Percentiles rank a stretch among this genome's conserved stretches.
phyloP scores from a whole-genome alignment of 2,888 invertebrate genomes.

The Drosophila macrothrix region DNA sequence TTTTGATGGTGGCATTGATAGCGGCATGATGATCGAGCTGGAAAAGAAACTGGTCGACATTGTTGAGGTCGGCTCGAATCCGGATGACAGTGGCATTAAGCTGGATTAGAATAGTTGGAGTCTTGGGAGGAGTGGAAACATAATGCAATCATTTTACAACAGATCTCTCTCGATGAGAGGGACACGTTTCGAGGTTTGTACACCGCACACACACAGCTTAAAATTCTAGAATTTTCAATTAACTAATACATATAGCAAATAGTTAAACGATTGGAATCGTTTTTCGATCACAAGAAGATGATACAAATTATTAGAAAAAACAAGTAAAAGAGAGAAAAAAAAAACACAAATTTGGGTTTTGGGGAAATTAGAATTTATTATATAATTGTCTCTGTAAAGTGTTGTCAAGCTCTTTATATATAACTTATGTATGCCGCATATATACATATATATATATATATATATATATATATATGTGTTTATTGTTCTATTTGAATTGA shows the following conservation, averaged over 20 bases:
- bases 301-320: slow-evolving; percentile 9
- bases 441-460: slow-evolving; percentile 7
- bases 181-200: slow-evolving; percentile 71
- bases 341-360: slow-evolving; percentile 53
- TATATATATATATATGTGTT: slow-evolving; percentile 18
- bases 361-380: slow-evolving; percentile 71
- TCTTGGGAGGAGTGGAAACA: slow-evolving; percentile 38
- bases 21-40: slow-evolving; percentile 88
- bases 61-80: slow-evolving; percentile 85
- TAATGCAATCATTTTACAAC: slow-evolving; percentile 64
- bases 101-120: slow-evolving; percentile 63
- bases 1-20: slow-evolving; percentile 86
- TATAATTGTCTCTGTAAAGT: slow-evolving; percentile 70
- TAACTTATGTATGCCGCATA: slow-evolving; percentile 27
- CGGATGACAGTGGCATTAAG: slow-evolving; percentile 82
- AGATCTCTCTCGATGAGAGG: slow-evolving; percentile 16
- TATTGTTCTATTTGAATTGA: slow-evolving; percentile 39
- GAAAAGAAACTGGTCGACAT: slow-evolving; percentile 88
- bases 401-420: slow-evolving; percentile 39
- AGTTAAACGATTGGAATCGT: slow-evolving; percentile 56
- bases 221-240: slow-evolving; percentile 65
- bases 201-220: slow-evolving; percentile 65
- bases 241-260: slow-evolving; percentile 45
- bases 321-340: background rate
- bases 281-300: slow-evolving; percentile 51